Base-by-base conservation (phyloP, 2,888 invertebrate genomes). In the Chalcosyrphus nemorum region DNA sequence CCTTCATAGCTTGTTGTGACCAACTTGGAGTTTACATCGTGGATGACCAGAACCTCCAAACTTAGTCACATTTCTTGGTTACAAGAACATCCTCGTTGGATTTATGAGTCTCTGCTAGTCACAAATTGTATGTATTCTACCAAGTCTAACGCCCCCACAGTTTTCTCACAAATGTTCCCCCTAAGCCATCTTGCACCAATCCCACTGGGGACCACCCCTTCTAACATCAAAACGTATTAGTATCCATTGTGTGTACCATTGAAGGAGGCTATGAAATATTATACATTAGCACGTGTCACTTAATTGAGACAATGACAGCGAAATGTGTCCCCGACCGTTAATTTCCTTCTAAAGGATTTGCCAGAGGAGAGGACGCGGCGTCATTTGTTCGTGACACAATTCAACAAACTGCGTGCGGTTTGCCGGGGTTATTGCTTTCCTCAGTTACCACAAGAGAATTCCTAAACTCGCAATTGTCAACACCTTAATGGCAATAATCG, bases 261-360 rank as follows among this genome's bases (percentile, higher is more conserved):
- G 35, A n/a, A n/a, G 45, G 27, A 27, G 41, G 47, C 66, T 52
- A n/a, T 21, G 19, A 38, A n/a, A 21, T 24, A 24, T 29, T n/a
- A 27, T 9, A 35, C 50, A 38, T 38, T 11, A 59, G 43, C 52
- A 63, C 63, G 72, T 72, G 61, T 17, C 56, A 19, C 32, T 50
- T 74, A 65, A 74, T 74, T 74, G 38, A 50, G 38, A 17, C 54
- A 35, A 54, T 19, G 47, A 32, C 54, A 24, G 15, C 52, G 45
- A 65, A 74, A 74, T 65, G 74, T 35, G 63, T 65, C 74, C 56
- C 47, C n/a, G 27, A 45, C 24, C 21, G 15, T 66, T 66, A 50
- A 47, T 66, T 35, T 35, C 21, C 35, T 6, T 38, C 32, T 11
- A 7, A 13, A 15, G 7, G 50, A 29, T 19, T 68, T 54, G 11